Base-by-base conservation (phyloP, 2,797 vertebrate species). In the Eulemur mongoz region DNA sequence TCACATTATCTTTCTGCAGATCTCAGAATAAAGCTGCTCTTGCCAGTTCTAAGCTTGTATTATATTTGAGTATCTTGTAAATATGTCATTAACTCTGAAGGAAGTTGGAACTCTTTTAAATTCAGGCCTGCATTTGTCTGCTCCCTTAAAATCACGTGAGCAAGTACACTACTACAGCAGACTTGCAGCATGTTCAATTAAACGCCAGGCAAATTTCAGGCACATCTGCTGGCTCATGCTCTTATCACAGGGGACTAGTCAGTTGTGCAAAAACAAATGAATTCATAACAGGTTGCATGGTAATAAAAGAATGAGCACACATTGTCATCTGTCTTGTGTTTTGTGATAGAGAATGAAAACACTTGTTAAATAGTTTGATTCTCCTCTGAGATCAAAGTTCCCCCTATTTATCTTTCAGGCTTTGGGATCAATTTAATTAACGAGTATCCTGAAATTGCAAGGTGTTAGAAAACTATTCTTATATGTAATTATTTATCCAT, bases 71-170 rank as follows among this genome's bases (percentile, higher is more conserved):
- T 25, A 89, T 48, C 75, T 50, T 81, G 0, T 45, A 91, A 87
- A 52, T 54, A 72, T 0, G 15, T 81, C 78, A 88, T 27, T 85
- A 32, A 76, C 48, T 90, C 70, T 90, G 57, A 94, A 89, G 35
- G 38, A 92, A 65, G 23, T 23, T 78, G 13, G 32, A 40, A 79
- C 9, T 84, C 40, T 76, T 4, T 38, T 76, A 61, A 32, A 79
- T 48, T 93, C 83, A 89, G 80, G 43, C 40, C 59, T 92, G 22
- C 4, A 43, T 15, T 87, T 87, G n/a, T 25, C 52, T 76, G 32
- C 43, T 81, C n/a, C 80, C 73, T 93, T 86, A 79, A 93, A 97
- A 69, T 25, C 79, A 48, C 43, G 93, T 79, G 57, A 94, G 9
- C 30, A 86, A 65, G 22, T 65, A 45, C 1, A 87, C 11, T 52